Percentiles rank a stretch among this genome's conserved stretches.
Conservation (phyloP, 2,797 vertebrate species). For the Pachyuromys duprasi region DNA sequence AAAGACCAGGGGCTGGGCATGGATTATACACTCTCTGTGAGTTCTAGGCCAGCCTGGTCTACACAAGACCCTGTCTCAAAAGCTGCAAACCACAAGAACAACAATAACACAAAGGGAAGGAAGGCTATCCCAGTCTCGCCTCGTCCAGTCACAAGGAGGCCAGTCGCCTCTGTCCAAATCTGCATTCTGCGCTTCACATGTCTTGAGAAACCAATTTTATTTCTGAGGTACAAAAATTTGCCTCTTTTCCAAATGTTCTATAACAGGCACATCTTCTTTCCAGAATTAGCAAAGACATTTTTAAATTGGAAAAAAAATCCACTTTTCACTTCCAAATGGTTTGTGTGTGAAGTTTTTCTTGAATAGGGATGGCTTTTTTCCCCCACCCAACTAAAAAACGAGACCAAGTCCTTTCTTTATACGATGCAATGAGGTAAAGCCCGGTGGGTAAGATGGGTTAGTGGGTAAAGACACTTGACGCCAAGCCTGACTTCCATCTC, state of each 20-base stretch:
- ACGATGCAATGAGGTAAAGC: constrained; percentile 16
- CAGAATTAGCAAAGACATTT: constrained; percentile 76
- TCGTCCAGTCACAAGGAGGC: background rate
- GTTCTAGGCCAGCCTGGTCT: background rate
- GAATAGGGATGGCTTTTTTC: constrained; percentile 24
- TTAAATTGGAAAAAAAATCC: constrained; percentile 48
- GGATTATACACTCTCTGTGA: background rate
- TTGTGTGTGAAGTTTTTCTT: constrained; percentile 69
- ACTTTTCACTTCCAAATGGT: constrained; percentile 71
- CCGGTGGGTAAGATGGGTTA: background rate
- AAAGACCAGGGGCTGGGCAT: background rate
- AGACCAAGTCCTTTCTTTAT: constrained; percentile 43
- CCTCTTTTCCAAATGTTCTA: constrained; percentile 60
- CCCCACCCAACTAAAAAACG: constrained; percentile 25
- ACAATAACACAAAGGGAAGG: background rate
- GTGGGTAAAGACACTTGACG: background rate
- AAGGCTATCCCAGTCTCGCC: background rate
- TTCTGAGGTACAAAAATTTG: constrained; percentile 63
- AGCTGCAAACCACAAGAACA: background rate
- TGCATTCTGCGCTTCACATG: constrained; percentile 7
- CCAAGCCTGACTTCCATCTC: background rate
- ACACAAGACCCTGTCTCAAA: background rate
- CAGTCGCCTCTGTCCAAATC: background rate
- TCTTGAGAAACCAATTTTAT: constrained; percentile 62
- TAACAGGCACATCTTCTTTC: constrained; percentile 56